Evolutionary conservation across 1,140 invertebrate genomes (phyloP).

Genomic region (Drosophila punjabiensis): DNA sequence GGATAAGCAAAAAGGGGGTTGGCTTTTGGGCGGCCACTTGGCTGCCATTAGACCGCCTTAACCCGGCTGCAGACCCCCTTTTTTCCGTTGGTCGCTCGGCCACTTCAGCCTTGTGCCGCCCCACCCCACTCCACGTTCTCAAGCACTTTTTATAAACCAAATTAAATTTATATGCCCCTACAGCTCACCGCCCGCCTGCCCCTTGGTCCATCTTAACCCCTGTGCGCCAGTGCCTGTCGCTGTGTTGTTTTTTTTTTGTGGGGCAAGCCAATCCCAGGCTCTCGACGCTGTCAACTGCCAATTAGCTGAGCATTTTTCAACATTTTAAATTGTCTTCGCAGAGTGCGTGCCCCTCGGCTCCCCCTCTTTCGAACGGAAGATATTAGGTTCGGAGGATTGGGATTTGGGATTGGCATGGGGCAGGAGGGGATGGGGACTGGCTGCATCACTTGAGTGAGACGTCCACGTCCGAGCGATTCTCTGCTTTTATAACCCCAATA

Average conservation of each 20-base stretch:
- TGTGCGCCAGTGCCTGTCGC: constrained; percentile 13
- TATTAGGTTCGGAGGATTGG: constrained; percentile 33
- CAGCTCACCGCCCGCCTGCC: constrained; percentile 8
- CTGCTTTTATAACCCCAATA: constrained; percentile 52
- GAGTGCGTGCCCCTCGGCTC: constrained; percentile 62
- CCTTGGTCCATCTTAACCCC: constrained; percentile 12
- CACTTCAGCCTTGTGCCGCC: constrained; percentile 46
- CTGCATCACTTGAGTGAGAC: constrained; percentile 73
- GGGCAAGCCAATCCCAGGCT: constrained; percentile 62
- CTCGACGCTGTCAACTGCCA: constrained; percentile 78
- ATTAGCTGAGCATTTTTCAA: constrained; percentile 82
- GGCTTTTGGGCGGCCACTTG: constrained; percentile 35
- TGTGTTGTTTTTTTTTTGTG: constrained; percentile 32
- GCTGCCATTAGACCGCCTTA: constrained; percentile 40
- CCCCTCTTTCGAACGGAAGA: background rate
- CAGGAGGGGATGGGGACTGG: background rate
- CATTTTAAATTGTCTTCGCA: constrained; percentile 79
- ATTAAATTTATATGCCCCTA: constrained; percentile 73
- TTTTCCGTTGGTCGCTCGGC: constrained; percentile 30
- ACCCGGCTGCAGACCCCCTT: constrained; percentile 13
- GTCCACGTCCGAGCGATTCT: constrained; percentile 60
- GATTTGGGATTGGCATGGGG: constrained; percentile 10
- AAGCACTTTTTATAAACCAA: constrained; percentile 81
- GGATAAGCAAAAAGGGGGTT: constrained; percentile 13
- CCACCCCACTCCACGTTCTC: constrained; percentile 43